A percentile compares a stretch with the other conserved stretches of the same genome.
These are phyloP conservation scores for Epinotia brunnichana DNA, from an alignment of 2,888 invertebrate genomes.

Conservation along the genomic window DNA sequence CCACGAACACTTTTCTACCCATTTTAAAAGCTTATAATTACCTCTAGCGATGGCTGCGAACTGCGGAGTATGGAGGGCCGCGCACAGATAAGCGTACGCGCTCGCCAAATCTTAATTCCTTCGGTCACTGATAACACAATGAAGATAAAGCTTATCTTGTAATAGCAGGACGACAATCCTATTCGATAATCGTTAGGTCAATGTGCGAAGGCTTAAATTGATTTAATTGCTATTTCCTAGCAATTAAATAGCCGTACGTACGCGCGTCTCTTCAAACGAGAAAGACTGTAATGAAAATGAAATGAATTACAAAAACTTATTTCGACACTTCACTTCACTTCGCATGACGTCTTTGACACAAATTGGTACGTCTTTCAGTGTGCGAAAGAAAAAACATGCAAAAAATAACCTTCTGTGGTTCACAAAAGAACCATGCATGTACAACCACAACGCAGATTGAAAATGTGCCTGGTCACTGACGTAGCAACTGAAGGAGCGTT, in stretches of 20 bases:
- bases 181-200: slow-evolving; percentile 18
- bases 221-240: slow-evolving; percentile 9
- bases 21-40: slow-evolving; percentile 73
- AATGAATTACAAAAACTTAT: slow-evolving; percentile 5
- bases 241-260: slow-evolving; percentile 14
- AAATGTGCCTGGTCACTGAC: neutral
- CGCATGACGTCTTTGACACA: neutral
- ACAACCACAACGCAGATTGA: neutral
- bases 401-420: neutral
- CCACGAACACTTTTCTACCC: slow-evolving; percentile 90
- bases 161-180: slow-evolving; percentile 9
- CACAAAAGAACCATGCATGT: neutral
- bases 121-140: slow-evolving; percentile 31
- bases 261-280: slow-evolving; percentile 12
- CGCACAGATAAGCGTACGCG: slow-evolving; percentile 34
- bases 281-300: slow-evolving; percentile 14
- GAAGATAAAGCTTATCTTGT: slow-evolving; percentile 41
- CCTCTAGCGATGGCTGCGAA: slow-evolving; percentile 68
- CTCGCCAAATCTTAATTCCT: slow-evolving; percentile 29
- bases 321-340: slow-evolving; percentile 5
- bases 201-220: slow-evolving; percentile 1
- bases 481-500: neutral
- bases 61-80: slow-evolving; percentile 51
- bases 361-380: neutral
- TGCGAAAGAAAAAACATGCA: neutral